phyloP scores from a whole-genome alignment of 2,113 vertebrate species.

The Ptyas mucosa region DNA sequence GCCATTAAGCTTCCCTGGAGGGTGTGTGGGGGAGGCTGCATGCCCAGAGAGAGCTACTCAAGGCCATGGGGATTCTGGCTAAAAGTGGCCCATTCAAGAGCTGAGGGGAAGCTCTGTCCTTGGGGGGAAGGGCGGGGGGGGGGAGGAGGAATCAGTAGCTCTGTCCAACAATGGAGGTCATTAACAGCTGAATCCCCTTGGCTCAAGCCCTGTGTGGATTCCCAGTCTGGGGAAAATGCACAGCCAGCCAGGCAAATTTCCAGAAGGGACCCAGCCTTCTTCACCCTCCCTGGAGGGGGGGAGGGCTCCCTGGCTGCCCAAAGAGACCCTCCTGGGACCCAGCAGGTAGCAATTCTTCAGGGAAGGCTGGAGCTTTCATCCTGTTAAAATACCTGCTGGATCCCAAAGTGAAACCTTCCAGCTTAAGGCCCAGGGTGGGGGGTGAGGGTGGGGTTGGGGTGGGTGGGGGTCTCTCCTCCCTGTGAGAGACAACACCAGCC shows the following conservation, averaged over 20 bases:
- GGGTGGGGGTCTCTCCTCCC: neutral
- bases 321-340: neutral
- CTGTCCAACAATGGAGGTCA: neutral
- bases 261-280: neutral
- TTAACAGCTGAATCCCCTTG: neutral
- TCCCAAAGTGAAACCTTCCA: neutral
- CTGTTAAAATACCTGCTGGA: neutral
- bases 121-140: neutral
- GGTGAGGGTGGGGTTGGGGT: too few species aligned
- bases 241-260: neutral
- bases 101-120: too few species aligned
- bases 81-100: neutral
- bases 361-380: neutral
- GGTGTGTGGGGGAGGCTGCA: neutral
- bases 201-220: neutral
- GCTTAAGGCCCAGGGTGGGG: neutral
- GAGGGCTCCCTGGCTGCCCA: neutral
- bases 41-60: neutral
- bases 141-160: neutral
- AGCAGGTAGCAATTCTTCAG: neutral
- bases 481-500: neutral
- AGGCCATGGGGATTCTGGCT: neutral
- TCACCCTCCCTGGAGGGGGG: neutral
- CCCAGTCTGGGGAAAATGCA: neutral
- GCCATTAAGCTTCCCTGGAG: neutral